Base-by-base conservation (phyloP, 2,797 vertebrate genomes). In the Cygnus olor region DNA sequence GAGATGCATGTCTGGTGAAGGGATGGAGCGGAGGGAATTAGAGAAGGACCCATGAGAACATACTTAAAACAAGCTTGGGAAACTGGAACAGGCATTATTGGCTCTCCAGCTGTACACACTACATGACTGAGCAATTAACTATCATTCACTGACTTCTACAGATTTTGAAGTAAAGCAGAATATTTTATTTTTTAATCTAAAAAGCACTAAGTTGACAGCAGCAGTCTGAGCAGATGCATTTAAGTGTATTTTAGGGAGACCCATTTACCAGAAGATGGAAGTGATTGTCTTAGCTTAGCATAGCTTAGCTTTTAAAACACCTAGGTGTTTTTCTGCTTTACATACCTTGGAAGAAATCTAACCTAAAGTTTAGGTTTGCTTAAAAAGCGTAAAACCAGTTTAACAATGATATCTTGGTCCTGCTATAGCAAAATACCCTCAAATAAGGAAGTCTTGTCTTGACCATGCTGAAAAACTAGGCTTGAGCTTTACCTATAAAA, bases 101-200 rank as follows among this genome's bases (percentile, higher is more conserved):
- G 56, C 77, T 93, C 83, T 91, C 91, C 93, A 94, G 89, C 89
- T 95, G 88, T 77, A 84, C 64, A 42, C 0, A 6, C 47, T 88
- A 54, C 89, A 68, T 84, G 93, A 84, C 83, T 91, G 89, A 94
- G 89, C 93, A 94, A 93, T 96, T 97, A 95, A 57, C 82, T 73
- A 30, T 92, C 40, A 86, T 76, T 66, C 73, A 93, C 73, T 90
- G 95, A 42, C 42, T 94, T 25, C 2, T 58, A 60, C 25, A 36
- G 68, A 82, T 79, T 60, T 73, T 77, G 42, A 88, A 74, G 60
- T 44, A 58, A 86, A 88, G 68, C 6, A 8, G 82, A 61, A 56
- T 92, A 27, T 72, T 69, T 83, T 94, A 69, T 83, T 95, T 92
- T 89, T 88, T 53, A 28, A 84, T 74, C 66, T 81, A 61, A 88